Base-by-base conservation (phyloP, 2,797 vertebrate genomes). In the Alosa sapidissima region DNA sequence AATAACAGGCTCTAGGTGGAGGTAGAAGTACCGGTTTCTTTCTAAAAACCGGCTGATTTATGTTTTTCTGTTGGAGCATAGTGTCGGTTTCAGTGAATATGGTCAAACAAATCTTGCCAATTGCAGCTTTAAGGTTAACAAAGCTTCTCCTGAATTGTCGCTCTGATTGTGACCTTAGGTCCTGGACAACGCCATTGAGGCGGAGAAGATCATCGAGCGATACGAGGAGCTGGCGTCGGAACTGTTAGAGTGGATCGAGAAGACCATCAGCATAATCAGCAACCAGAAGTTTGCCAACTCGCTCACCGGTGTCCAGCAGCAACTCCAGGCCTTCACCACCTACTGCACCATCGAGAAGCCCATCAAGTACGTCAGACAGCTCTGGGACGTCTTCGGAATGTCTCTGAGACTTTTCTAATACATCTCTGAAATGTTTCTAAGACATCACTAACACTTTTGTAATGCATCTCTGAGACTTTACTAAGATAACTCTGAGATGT, bases 281-380 rank as follows among this genome's bases (percentile, higher is more conserved):
- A 98, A 96, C 93, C 98, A 98, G 94, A 98, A 97, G 93, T 99
- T 99, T 47, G 97, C 98, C 91, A 99, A 99, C 94, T 99, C 98
- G 0, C 85, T 99, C 84, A 93, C 93, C 0, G 98, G 98, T 0
- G 98, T 99, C 3, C 98, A 99, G 90, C 98, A 98, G 91, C 98
- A 99, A 91, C 96, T 99, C 0, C 98, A 98, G 89, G 97, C 97
- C 28, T 99, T 99, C 90, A 99, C 97, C 0, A 96, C 97, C 87
- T 99, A 99, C 93, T 99, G 98, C 93, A 99, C 97, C 19, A 93
- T 97, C 72, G 98, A 99, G 93, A 99, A 99, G 58, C 98, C 98
- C 0, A 95, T 96, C 93, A 99, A 99, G 98, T 99, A 95, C 92
- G 87, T 48, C 47, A 16, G 19, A 58, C 19, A 9, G 2, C 4